Evolutionary conservation across 2,113 vertebrate species (phyloP).

Genomic region (Ondatra zibethicus): DNA sequence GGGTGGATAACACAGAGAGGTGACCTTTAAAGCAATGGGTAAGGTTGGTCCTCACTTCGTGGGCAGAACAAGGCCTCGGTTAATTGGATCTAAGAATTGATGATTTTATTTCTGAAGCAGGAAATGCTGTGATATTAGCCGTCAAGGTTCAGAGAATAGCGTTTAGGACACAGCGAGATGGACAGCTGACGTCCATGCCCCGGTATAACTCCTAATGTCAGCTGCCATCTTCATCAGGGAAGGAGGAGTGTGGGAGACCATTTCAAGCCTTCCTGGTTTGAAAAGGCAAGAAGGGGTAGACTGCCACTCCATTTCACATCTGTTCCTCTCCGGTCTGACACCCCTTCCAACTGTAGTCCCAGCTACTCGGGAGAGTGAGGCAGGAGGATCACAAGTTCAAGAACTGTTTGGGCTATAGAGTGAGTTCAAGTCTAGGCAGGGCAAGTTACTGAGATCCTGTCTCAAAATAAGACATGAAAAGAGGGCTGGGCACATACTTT

Average conservation of each 20-base stretch:
- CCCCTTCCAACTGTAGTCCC: neutral
- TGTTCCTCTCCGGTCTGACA: neutral
- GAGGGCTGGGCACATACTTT: neutral
- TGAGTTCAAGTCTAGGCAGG: neutral
- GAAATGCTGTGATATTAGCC: neutral
- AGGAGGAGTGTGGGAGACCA: neutral
- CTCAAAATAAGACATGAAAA: neutral
- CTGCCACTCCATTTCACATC: neutral
- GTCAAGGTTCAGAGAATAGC: neutral
- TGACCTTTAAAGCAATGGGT: neutral
- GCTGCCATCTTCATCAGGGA: neutral
- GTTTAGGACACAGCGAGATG: neutral
- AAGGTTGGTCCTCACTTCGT: neutral
- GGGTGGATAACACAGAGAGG: neutral
- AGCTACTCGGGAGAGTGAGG: neutral
- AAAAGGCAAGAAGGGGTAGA: neutral
- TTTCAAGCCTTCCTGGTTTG: neutral
- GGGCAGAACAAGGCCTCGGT: neutral
- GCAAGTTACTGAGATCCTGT: neutral
- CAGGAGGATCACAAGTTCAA: neutral
- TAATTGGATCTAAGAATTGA: neutral
- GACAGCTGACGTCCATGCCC: neutral
- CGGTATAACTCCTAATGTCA: neutral
- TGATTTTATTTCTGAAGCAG: conserved; percentile 8
- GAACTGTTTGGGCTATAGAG: neutral